Base-by-base conservation (phyloP, 2,888 invertebrate genomes). In the Lottia gigantea region DNA sequence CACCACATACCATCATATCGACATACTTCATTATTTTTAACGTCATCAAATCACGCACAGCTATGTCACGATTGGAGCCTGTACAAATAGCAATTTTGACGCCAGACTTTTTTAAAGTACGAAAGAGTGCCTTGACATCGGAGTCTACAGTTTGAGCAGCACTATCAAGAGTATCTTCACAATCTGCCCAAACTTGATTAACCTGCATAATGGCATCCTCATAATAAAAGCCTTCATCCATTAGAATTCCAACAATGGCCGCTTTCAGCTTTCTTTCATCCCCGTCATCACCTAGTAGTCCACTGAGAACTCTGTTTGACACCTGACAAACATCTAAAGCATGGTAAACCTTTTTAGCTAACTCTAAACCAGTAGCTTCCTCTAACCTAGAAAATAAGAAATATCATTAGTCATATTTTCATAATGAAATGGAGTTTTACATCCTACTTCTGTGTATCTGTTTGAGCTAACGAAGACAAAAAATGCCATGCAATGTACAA, bases 41-140 rank as follows among this genome's bases (percentile, higher is more conserved):
- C 7, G 73, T 70, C 62, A 76, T 74, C 63, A 86, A 75, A 68
- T 83, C 81, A n/a, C 76, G 64, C 49, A 83, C 70, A 0, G 83
- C 81, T 11, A 76, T 76, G 40, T 80, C 81, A 11, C 88, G 74
- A 47, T 78, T 80, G 74, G 89, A 89, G 14, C 88, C 83, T 0
- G 90, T 90, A 76, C 89, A 89, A 16, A 90, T 84, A 47, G 90
- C 90, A 47, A 90, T 86, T 73, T 89, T 89, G 49, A 89, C 78
- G 16, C 86, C 86, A 74, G 84, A 80, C 26, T 82, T 75, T 71
- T 87, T 86, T 65, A 90, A 79, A 12, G 79, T 78, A 55, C 82
- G 75, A 76, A 90, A 89, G 55, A 84, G 64, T 26, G 63, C 62
- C 64, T 77, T 74, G 12, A 78, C 73, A 64, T 79, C 72, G 8